Evolutionary conservation across 2,113 vertebrate species (phyloP), one percentile per base, ranked within the genome.

Genomic region (Salvelinus namaycush): DNA sequence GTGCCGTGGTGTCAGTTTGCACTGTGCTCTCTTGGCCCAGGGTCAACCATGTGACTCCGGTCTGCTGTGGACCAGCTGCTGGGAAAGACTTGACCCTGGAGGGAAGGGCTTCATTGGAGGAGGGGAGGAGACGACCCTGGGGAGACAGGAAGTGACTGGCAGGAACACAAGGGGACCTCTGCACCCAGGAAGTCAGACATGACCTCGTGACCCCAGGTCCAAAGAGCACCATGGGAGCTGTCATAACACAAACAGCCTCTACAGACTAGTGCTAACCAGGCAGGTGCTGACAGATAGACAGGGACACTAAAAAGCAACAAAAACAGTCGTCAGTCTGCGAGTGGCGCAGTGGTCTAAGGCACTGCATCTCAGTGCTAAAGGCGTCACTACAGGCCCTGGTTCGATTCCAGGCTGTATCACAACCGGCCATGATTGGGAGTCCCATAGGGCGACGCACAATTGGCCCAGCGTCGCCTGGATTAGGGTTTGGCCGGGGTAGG

Each of bases 1-100:
- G 5, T 6, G 39, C 39, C 9, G 16, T 62, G 59, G 66, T 68
- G 29, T 68, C 66, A 18, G 66, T 18, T 68, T 68, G 13, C 67
- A 68, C 24, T 20, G 27, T 39, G 67, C 1, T 39, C 67, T 68
- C 67, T 39, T 68, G 67, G 67, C 67, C 27, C 67, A 39, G 27
- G 7, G 31, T 68, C 67, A 20, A 39, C 76, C 71, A 76, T 76
- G 76, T 71, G 79, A 84, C 79, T 76, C 1, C 8, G 16, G 34
- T 1, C 12, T 20, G 34, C 68, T 69, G 74, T 72, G 80, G 64
- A 68, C 71, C 62, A 81, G 74, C 64, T 81, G 68, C 74, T 81
- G 79, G 79, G 77, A 84, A 84, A 79, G 29, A 9, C 72, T 72
- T 81, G 80, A 79, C 83, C 83, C 66, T 26, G 29, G 31, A 68